Percentiles rank a stretch among this genome's conserved stretches.
Evolutionary conservation across 2,797 vertebrate genomes (phyloP).

Genomic region (Dendrocincla fuliginosa): DNA sequence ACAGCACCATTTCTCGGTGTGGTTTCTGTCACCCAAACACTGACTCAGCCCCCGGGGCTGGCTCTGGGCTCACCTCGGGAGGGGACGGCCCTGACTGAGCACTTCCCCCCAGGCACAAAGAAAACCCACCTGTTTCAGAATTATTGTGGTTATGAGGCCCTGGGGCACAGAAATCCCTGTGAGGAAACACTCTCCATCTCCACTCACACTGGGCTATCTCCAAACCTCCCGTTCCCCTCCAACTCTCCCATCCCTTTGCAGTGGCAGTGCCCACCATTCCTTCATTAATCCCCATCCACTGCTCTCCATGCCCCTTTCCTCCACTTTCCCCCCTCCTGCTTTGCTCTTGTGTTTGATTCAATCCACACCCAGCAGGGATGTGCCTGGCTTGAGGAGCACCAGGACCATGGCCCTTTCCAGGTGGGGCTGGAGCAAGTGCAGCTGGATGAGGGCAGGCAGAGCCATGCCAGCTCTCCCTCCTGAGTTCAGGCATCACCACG

Average conservation of each 20-base stretch:
- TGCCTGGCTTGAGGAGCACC: neutral
- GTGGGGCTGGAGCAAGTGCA: neutral
- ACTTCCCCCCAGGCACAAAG: rapidly evolving
- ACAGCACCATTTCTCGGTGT: rapidly evolving
- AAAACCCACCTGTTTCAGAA: neutral
- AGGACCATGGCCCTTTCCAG: neutral
- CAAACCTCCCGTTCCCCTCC: neutral
- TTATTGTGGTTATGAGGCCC: rapidly evolving
- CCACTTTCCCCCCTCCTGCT: neutral
- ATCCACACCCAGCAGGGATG: rapidly evolving
- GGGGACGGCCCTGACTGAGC: neutral
- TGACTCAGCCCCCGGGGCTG: neutral
- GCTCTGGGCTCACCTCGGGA: rapidly evolving
- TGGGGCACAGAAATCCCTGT: rapidly evolving
- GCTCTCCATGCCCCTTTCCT: neutral
- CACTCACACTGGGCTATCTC: rapidly evolving
- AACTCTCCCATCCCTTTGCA: neutral
- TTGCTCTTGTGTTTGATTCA: neutral
- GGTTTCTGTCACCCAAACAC: neutral
- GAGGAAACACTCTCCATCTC: neutral
- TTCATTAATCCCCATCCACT: too few relatives aligned
- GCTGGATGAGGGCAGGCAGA: neutral
- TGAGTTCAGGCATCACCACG: rapidly evolving
- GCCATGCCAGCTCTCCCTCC: neutral
- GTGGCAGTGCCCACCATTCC: too few relatives aligned